phyloP scores from a whole-genome alignment of 1,140 invertebrate species.

The Monochamus saltuarius region DNA sequence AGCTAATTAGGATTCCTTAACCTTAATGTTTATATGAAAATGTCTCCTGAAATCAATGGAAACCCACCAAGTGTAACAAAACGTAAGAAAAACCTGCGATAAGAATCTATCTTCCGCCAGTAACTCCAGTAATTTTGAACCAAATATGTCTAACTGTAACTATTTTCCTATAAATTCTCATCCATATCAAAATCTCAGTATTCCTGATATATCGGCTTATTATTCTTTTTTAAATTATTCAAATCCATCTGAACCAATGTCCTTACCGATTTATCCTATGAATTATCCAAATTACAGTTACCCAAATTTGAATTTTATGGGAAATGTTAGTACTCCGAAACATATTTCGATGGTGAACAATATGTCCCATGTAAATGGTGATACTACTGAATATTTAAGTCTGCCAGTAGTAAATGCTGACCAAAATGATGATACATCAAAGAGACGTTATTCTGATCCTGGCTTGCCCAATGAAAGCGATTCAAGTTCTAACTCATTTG shows the following conservation, averaged over 20 bases:
- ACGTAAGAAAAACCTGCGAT: conserved; percentile 48
- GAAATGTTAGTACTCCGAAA: conserved; percentile 29
- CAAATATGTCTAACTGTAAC: conserved; percentile 38
- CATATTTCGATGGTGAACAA: conserved; percentile 21
- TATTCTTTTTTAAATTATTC: conserved; percentile 51
- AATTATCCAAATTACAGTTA: conserved; percentile 42
- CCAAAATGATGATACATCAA: conserved; percentile 50
- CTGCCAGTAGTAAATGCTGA: conserved; percentile 51
- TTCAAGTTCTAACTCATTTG: conserved; percentile 54
- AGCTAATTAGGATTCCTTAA: background rate
- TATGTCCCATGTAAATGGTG: conserved; percentile 26
- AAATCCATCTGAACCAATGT: conserved; percentile 57
- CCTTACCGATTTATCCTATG: conserved; percentile 53
- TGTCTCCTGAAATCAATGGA: conserved; percentile 50
- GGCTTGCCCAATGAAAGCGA: conserved; percentile 58
- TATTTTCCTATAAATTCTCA: conserved; percentile 56
- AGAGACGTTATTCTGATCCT: conserved; percentile 59
- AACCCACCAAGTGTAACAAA: conserved; percentile 46
- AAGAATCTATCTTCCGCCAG: conserved; percentile 35
- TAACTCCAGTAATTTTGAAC: conserved; percentile 33
- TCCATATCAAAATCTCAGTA: conserved; percentile 49
- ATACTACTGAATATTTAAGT: conserved; percentile 55
- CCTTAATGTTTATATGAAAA: conserved; percentile 22
- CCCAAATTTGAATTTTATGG: conserved; percentile 43
- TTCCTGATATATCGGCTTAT: conserved; percentile 41